Conservation (phyloP, 2,113 vertebrate species). For the Eretmochelys imbricata region DNA sequence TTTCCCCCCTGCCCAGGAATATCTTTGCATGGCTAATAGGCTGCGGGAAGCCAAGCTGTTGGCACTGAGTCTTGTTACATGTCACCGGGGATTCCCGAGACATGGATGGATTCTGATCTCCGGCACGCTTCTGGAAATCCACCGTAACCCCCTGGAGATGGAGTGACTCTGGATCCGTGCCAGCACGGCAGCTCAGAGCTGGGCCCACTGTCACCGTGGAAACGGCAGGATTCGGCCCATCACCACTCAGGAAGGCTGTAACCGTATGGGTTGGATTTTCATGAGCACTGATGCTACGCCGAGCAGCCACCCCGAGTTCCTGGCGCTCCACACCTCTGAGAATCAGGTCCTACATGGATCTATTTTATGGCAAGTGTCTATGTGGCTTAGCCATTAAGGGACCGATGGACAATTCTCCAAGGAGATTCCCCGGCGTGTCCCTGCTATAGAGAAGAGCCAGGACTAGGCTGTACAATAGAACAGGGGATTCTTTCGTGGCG, state of each 20-base stretch:
- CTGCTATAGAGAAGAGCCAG: neutral
- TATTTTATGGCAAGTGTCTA: too few species aligned
- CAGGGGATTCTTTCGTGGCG: neutral
- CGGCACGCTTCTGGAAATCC: neutral
- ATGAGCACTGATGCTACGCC: neutral
- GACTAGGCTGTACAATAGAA: neutral
- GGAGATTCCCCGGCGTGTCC: neutral
- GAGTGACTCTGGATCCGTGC: neutral
- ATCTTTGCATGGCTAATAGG: slow-evolving; percentile 22
- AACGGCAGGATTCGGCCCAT: neutral
- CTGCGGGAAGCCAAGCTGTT: neutral
- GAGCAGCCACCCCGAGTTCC: neutral
- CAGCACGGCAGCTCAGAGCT: neutral
- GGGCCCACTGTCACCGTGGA: neutral
- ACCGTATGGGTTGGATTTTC: neutral
- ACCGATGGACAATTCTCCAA: neutral
- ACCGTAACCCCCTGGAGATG: neutral
- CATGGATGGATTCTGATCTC: neutral
- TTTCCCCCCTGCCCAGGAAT: neutral
- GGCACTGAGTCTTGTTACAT: neutral
- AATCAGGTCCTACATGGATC: neutral
- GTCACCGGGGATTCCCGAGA: neutral
- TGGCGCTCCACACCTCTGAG: neutral
- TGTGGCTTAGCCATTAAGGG: neutral
- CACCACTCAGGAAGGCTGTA: neutral